Conservation (phyloP, 2,797 vertebrate genomes). For the Florisuga fusca region DNA sequence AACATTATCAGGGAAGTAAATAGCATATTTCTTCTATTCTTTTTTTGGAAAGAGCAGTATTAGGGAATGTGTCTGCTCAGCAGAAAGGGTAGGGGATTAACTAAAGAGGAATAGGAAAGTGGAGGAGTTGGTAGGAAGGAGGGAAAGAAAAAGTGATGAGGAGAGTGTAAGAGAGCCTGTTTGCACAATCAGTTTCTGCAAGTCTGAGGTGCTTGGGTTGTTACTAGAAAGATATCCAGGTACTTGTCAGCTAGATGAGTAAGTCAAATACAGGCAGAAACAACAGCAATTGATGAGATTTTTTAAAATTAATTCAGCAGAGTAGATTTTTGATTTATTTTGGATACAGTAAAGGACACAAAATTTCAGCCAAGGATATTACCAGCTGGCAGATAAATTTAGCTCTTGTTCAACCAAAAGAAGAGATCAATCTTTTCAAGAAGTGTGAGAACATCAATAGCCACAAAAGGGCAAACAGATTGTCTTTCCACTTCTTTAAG, state of each 20-base stretch:
- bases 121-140: neutral
- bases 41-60: neutral
- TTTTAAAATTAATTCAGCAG: neutral
- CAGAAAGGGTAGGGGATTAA: neutral
- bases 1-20: neutral
- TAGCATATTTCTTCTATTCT: neutral
- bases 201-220: neutral
- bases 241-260: neutral
- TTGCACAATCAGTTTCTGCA: neutral
- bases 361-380: neutral
- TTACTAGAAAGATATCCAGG: neutral
- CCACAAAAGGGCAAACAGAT: conserved; percentile 6
- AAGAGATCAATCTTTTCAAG: neutral
- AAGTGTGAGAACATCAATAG: neutral
- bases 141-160: neutral
- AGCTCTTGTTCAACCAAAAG: neutral
- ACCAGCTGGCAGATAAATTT: conserved; percentile 7
- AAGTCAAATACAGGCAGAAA: neutral
- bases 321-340: neutral
- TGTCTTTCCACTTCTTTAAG: conserved; percentile 11
- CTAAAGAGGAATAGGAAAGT: neutral
- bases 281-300: neutral
- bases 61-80: neutral
- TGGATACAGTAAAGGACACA: neutral
- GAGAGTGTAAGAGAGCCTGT: neutral